Percentiles rank a stretch among this genome's conserved stretches.
These are phyloP conservation scores for Solea solea DNA, from an alignment of 2,113 vertebrate genomes.

Conservation along the genomic window DNA sequence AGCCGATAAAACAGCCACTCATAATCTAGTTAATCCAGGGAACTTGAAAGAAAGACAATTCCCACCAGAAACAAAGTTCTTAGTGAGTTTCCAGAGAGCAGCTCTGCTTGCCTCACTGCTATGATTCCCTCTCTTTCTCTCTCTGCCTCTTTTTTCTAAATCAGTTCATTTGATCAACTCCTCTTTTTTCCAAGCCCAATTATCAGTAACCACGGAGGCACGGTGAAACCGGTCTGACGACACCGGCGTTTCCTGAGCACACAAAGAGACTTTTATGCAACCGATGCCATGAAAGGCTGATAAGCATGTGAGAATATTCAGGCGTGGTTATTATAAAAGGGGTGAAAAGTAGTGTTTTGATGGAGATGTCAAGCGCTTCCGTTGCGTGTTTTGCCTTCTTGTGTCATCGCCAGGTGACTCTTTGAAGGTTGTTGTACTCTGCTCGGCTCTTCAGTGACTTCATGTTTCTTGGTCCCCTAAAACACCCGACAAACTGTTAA, in stretches of 20 bases:
- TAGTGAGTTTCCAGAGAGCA: slow-evolving; percentile 21
- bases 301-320: slow-evolving; percentile 14
- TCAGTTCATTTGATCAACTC: slow-evolving; percentile 52
- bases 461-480: background rate
- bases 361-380: background rate
- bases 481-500: too few relatives aligned
- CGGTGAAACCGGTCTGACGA: slow-evolving; percentile 54
- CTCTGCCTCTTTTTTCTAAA: slow-evolving; percentile 20
- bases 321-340: slow-evolving; percentile 23
- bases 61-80: slow-evolving; percentile 13
- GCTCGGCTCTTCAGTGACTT: slow-evolving; percentile 6
- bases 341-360: background rate
- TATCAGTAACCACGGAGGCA: slow-evolving; percentile 60
- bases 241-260: slow-evolving; percentile 41
- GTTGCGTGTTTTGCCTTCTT: background rate
- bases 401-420: background rate
- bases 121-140: background rate
- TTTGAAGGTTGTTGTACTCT: background rate
- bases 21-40: slow-evolving; percentile 25
- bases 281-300: slow-evolving; percentile 29
- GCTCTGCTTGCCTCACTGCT: slow-evolving; percentile 3
- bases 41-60: slow-evolving; percentile 8
- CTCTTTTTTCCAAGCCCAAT: slow-evolving; percentile 33
- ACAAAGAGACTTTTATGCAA: slow-evolving; percentile 59
- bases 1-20: too few relatives aligned